Conservation (phyloP, 2,888 invertebrate species). For the Lasioglossum marginatum region DNA sequence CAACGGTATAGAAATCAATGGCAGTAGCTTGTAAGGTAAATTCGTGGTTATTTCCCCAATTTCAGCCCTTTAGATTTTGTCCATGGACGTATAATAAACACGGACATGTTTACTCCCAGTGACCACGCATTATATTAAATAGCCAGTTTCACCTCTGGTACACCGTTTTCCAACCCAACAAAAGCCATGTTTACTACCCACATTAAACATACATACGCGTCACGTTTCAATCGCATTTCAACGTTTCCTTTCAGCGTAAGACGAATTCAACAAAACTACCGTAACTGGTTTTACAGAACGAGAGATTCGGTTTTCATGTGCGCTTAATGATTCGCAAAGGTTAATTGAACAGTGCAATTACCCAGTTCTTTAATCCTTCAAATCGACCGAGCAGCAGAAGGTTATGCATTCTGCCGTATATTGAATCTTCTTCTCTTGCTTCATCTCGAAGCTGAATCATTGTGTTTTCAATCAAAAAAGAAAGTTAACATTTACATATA, state of each 20-base stretch:
- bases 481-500: too few species aligned
- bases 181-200: background rate
- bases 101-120: background rate
- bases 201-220: background rate
- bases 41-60: background rate
- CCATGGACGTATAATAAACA: background rate
- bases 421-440: background rate
- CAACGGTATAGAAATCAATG: background rate
- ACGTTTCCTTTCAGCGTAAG: background rate
- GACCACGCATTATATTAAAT: background rate
- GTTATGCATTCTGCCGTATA: background rate
- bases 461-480: background rate
- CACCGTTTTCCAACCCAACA: background rate
- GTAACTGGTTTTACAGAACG: background rate
- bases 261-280: background rate
- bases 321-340: background rate
- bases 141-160: background rate
- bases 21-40: constrained; percentile 3
- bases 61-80: background rate
- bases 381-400: background rate
- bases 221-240: background rate
- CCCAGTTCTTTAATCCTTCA: background rate
- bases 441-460: background rate
- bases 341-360: background rate
- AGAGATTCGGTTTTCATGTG: background rate